Base-by-base conservation (phyloP, 2,113 vertebrate genomes). In the Phalacrocorax brasilianus region DNA sequence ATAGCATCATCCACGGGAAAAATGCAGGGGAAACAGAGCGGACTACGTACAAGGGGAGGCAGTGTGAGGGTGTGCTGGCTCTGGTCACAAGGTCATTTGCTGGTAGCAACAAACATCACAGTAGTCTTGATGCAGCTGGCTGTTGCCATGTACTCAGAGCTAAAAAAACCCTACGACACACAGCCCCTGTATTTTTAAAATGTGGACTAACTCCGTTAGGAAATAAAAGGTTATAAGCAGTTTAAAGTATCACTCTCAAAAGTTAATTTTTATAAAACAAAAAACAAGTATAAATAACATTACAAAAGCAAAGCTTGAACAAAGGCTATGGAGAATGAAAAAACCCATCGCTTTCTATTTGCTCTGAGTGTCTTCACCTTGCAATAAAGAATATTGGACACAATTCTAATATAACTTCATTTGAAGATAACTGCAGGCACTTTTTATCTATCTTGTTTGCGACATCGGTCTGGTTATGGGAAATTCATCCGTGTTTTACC, bases 381-480 rank as follows among this genome's bases (percentile, higher is more conserved):
- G 71, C 93, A 98, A 97, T 97, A 95, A 79, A 97, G 76, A 47
- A 89, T 84, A 97, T 72, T 96, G 94, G 85, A 94, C 91, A 93
- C 75, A 97, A 96, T 94, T 96, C 85, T 96, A 96, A 98, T 97
- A 91, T 96, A 97, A 97, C 93, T 96, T 97, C 68, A 97, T 98
- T 98, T 98, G 78, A 94, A 88, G 88, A 96, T 91, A 97, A 97
- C 94, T 65, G 3, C 73, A 95, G 97, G 96, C 93, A 85, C 67
- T 92, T 85, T 80, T 94, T 86, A 79, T 94, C 95, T 92, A 50
- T 93, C 86, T 89, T 53, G 47, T 89, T 95, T 96, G 93, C 10
- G 4, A 93, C 93, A 96, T 96, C 86, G 85, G 65, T 49, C 80
- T 77, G 70, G 66, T 92, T 97, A 94, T 63, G 83, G 91, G 89